These are phyloP conservation scores for Euthynnus affinis DNA, from an alignment of 2,797 vertebrate species.

Conservation along the genomic window DNA sequence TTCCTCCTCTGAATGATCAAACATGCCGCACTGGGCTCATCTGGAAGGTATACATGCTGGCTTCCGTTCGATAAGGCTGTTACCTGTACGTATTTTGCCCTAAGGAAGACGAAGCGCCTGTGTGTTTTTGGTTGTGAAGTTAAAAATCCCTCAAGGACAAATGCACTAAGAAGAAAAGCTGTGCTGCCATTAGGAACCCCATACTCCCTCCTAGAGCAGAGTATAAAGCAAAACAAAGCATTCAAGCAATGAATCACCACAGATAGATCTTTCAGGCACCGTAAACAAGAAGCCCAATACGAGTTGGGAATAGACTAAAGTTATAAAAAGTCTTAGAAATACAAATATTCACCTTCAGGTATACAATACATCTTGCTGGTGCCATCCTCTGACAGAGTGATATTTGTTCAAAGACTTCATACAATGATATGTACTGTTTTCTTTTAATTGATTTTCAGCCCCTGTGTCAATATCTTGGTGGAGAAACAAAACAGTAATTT, in stretches of 20 bases:
- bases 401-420: slow-evolving; percentile 69
- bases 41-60: slow-evolving; percentile 64
- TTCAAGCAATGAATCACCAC: slow-evolving; percentile 79
- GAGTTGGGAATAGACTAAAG: slow-evolving; percentile 69
- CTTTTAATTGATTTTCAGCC: slow-evolving; percentile 73
- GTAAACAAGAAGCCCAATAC: slow-evolving; percentile 78
- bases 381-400: slow-evolving; percentile 66
- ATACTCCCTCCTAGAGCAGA: slow-evolving; percentile 63
- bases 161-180: slow-evolving; percentile 74
- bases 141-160: slow-evolving; percentile 82
- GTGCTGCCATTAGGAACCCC: slow-evolving; percentile 74
- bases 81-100: slow-evolving; percentile 73
- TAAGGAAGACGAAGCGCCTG: slow-evolving; percentile 68
- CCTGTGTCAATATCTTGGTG: slow-evolving; percentile 63
- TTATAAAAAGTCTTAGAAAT: slow-evolving; percentile 76
- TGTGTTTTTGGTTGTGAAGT: slow-evolving; percentile 73
- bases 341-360: slow-evolving; percentile 80
- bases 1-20: slow-evolving; percentile 66
- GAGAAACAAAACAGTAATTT: slow-evolving; percentile 69
- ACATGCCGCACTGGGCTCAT: slow-evolving; percentile 68
- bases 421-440: slow-evolving; percentile 64
- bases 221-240: slow-evolving; percentile 79
- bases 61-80: slow-evolving; percentile 73
- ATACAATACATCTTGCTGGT: slow-evolving; percentile 59
- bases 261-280: slow-evolving; percentile 77